These are phyloP conservation scores for Hormaphis cornu DNA, from an alignment of 1,140 invertebrate species.

Conservation along the genomic window DNA sequence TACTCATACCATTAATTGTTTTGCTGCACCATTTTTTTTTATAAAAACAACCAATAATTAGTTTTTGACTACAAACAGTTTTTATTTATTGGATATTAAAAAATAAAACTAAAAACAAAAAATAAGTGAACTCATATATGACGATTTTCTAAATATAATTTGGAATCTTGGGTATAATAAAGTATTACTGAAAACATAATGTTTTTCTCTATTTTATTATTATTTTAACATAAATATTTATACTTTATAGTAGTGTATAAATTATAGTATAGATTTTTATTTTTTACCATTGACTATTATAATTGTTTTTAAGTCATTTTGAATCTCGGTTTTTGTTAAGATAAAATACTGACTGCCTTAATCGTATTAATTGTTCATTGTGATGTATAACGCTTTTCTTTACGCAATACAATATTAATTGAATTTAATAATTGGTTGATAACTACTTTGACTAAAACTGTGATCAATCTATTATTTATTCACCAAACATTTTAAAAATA, in stretches of 20 bases:
- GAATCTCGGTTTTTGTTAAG: constrained; percentile 12
- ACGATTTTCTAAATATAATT: too few relatives aligned
- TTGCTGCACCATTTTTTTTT: neutral
- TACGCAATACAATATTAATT: neutral
- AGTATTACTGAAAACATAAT: too few relatives aligned
- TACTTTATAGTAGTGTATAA: neutral
- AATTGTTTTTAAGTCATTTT: neutral
- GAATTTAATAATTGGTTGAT: neutral
- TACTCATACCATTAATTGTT: too few relatives aligned
- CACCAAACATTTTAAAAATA: too few relatives aligned
- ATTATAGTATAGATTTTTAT: neutral
- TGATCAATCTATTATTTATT: too few relatives aligned
- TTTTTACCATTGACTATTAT: neutral
- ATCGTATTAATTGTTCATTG: neutral
- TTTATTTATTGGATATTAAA: neutral
- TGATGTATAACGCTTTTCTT: neutral
- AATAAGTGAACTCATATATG: neutral
- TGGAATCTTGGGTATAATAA: too few relatives aligned
- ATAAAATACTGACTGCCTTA: constrained; percentile 13
- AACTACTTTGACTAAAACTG: too few relatives aligned
- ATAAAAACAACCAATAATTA: neutral
- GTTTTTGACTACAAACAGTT: neutral
- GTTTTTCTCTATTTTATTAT: neutral
- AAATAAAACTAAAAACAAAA: neutral
- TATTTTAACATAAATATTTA: neutral